Evolutionary conservation across 2,888 invertebrate genomes (phyloP).

Genomic region (Agriopis aurantiaria): DNA sequence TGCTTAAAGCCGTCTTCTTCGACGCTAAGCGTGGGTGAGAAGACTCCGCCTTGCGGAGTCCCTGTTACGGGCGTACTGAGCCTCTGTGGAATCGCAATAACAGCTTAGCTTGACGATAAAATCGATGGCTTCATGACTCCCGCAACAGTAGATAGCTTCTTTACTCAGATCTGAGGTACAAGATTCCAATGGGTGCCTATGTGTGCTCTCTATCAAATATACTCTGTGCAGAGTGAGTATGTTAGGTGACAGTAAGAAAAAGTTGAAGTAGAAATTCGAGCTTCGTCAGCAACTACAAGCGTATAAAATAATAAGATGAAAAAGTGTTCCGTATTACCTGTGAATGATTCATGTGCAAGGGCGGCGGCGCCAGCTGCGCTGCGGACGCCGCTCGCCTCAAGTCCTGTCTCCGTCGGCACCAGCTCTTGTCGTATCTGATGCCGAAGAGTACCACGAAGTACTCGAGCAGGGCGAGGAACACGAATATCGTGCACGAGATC

Average conservation of each 20-base stretch:
- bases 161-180: neutral
- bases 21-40: constrained; percentile 77
- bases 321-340: constrained; percentile 60
- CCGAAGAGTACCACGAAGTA: constrained; percentile 89
- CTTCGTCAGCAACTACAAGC: constrained; percentile 26
- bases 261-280: constrained; percentile 12
- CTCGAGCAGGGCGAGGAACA: constrained; percentile 88
- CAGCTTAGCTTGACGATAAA: constrained; percentile 23
- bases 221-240: neutral
- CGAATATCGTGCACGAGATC: constrained; percentile 88
- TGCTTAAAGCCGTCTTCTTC: constrained; percentile 82
- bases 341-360: constrained; percentile 77
- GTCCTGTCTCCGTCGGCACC: constrained; percentile 82
- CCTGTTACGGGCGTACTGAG: constrained; percentile 80
- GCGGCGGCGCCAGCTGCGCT: constrained; percentile 77
- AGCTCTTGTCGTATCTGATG: constrained; percentile 88
- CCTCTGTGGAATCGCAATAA: constrained; percentile 65
- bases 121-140: constrained; percentile 4
- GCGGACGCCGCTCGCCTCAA: constrained; percentile 76
- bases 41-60: constrained; percentile 78
- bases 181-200: constrained; percentile 9
- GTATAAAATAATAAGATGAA: neutral
- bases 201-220: constrained; percentile 6
- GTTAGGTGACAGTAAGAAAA: neutral
- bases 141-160: neutral